Base-by-base conservation (phyloP, 2,888 invertebrate genomes). In the Epinotia brunnichana region DNA sequence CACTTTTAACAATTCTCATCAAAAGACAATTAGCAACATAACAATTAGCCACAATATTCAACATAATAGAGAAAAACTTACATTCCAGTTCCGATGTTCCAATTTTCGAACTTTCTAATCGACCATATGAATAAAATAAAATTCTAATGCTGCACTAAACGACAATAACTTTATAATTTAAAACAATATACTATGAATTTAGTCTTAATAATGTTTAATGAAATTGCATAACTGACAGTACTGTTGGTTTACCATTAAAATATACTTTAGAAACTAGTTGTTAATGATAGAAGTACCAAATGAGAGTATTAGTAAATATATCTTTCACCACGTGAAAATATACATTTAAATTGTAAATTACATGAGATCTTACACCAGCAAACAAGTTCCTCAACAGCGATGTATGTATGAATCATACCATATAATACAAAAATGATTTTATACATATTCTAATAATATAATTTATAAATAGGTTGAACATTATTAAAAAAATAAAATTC, bases 281-380 rank as follows among this genome's bases (percentile, higher is more conserved):
- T 73, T 63, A 73, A 73, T 73, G 73, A 73, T 69, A 73, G 24
- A 62, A 68, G 73, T 69, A 73, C 69, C 73, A 73, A 73, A 73
- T 69, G 73, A 73, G 73, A 73, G 73, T 73, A 69, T 73, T 73
- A 63, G 51, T 62, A 73, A 69, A 73, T 69, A 73, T 56, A 69
- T 63, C 24, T 73, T 73, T 69, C 73, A 73, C 73, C 68, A 63
- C 62, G 73, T 73, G 73, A 73, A 69, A 69, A 62, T 59, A 73
- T 68, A 71, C 60, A 54, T 68, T 56, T 57, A 56, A 68, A 68
- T 41, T 73, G 69, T 73, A 69, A 68, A 69, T 69, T 69, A 73
- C 51, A 75, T 75, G 75, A 75, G 75, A 75, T 75, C 75, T 75
- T 75, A 74, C 71, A 63, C 39, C 75, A 72, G 74, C 72, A 73